Percentiles rank a stretch among this genome's conserved stretches.
Evolutionary conservation across 1,140 invertebrate species (phyloP).

Genomic region (Drosophila malerkotliana): DNA sequence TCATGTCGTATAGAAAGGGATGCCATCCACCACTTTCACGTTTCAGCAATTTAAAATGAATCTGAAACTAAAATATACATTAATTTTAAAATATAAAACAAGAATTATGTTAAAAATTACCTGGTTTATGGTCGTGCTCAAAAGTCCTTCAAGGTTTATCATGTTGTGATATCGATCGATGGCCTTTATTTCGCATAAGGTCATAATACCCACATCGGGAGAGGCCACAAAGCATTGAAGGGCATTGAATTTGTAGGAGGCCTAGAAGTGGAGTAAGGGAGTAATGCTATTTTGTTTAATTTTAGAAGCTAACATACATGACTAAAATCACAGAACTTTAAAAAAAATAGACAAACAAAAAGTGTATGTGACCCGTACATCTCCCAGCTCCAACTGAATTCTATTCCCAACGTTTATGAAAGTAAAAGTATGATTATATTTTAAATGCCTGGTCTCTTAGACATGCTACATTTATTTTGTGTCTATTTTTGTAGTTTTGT

Average conservation of each 20-base stretch:
- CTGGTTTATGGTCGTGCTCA: constrained; percentile 23
- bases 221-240: not conserved
- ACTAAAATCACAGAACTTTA: too few species aligned
- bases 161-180: constrained; percentile 32
- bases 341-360: not conserved
- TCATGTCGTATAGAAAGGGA: constrained; percentile 45
- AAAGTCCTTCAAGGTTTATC: constrained; percentile 4
- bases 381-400: not conserved
- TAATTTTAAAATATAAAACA: not conserved
- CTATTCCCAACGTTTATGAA: too few species aligned
- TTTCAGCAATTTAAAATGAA: constrained; percentile 19
- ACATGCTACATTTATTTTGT: not conserved
- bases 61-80: not conserved
- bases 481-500: not conserved
- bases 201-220: not conserved
- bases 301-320: not conserved
- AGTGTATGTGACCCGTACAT: not conserved
- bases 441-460: not conserved
- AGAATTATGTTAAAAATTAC: not conserved
- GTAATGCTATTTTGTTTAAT: not conserved
- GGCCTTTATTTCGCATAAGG: constrained; percentile 37
- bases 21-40: constrained; percentile 48
- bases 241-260: constrained; percentile 24
- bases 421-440: not conserved
- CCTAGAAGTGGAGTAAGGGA: too few species aligned